phyloP scores from a whole-genome alignment of 2,888 invertebrate genomes.

The Unio delphinus region DNA sequence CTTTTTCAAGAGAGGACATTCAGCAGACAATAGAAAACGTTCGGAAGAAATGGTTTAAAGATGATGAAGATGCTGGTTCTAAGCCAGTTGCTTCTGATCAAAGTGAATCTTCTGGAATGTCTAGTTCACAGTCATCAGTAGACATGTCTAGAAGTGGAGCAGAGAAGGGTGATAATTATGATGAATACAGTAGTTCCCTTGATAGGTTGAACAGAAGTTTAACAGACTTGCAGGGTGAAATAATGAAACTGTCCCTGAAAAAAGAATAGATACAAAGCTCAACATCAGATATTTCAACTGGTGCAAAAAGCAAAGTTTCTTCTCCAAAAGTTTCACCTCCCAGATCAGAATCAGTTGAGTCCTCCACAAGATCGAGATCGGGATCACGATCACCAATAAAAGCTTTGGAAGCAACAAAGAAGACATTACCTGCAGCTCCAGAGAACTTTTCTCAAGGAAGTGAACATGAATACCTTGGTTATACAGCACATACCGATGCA shows the following conservation, averaged over 20 bases:
- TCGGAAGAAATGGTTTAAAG: conserved; percentile 59
- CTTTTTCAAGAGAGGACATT: conserved; percentile 61
- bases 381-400: too few relatives aligned
- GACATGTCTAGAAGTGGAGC: conserved; percentile 1
- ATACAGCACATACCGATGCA: too few relatives aligned
- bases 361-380: too few relatives aligned
- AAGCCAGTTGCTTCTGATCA: conserved; percentile 1
- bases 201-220: conserved; percentile 87
- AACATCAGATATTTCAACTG: conserved; percentile 6
- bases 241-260: conserved; percentile 85
- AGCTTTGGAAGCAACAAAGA: conserved; percentile 16
- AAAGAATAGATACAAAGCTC: conserved; percentile 47
- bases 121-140: conserved; percentile 9
- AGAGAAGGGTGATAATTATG: conserved; percentile 23
- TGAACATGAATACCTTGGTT: too few relatives aligned
- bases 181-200: conserved; percentile 62
- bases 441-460: conserved; percentile 1
- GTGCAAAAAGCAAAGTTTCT: conserved; percentile 1
- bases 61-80: conserved; percentile 28
- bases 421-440: conserved; percentile 11
- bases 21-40: conserved; percentile 65
- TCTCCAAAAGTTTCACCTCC: neutral
- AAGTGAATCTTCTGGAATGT: conserved; percentile 15
- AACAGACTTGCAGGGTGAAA: conserved; percentile 94
- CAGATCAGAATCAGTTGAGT: too few relatives aligned